Evolutionary conservation across 1,140 invertebrate genomes (phyloP).

Genomic region (Andricus grossulariae): DNA sequence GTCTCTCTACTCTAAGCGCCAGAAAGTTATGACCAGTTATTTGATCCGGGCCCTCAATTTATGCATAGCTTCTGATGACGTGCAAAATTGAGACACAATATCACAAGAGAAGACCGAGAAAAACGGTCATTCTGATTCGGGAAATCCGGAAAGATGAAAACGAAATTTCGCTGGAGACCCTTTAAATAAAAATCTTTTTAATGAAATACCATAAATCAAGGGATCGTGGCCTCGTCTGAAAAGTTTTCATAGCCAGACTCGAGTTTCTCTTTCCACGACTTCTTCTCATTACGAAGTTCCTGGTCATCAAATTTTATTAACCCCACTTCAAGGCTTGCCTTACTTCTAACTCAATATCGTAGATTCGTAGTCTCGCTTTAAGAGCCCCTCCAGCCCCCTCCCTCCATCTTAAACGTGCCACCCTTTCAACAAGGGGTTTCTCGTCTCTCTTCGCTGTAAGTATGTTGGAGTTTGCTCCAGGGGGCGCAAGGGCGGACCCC

Average conservation of each 20-base stretch:
- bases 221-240: slow-evolving; percentile 61
- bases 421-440: slow-evolving; percentile 47
- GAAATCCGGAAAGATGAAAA: too few species aligned
- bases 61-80: too few species aligned
- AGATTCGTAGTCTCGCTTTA: slow-evolving; percentile 59
- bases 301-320: slow-evolving; percentile 74
- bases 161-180: not conserved
- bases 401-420: slow-evolving; percentile 47
- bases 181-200: slow-evolving; percentile 32
- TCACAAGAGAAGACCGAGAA: too few species aligned
- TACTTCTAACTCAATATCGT: slow-evolving; percentile 71
- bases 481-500: not conserved
- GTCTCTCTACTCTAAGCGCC: too few species aligned
- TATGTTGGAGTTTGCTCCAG: slow-evolving; percentile 35
- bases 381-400: slow-evolving; percentile 46
- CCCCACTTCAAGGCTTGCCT: slow-evolving; percentile 63
- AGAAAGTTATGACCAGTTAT: too few species aligned
- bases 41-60: too few species aligned
- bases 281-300: slow-evolving; percentile 71
- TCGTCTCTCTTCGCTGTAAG: slow-evolving; percentile 37
- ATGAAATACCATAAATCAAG: slow-evolving; percentile 38
- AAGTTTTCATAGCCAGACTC: slow-evolving; percentile 68
- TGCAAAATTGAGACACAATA: too few species aligned
- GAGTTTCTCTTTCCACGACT: slow-evolving; percentile 59
- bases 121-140: too few species aligned